Evolutionary conservation across 2,797 vertebrate species (phyloP).

Genomic region (Pangasius krempfi): DNA sequence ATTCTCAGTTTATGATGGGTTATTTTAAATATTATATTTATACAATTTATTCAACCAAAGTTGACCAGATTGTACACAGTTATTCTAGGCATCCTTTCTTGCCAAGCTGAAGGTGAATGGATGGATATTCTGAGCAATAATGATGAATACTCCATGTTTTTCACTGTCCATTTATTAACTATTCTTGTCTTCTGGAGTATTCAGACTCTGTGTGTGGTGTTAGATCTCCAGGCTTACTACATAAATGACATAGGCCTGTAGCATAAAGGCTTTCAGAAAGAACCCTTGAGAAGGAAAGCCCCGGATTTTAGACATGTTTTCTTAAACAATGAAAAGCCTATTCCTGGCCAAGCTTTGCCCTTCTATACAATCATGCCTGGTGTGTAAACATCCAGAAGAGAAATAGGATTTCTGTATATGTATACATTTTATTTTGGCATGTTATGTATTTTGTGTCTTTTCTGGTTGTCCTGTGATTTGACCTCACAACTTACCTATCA

Average conservation of each 20-base stretch:
- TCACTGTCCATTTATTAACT: background rate
- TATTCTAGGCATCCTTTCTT: background rate
- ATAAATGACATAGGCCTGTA: conserved; percentile 63
- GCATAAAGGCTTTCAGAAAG: conserved; percentile 56
- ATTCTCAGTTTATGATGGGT: background rate
- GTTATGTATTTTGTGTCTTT: background rate
- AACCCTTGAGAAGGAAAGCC: conserved; percentile 61
- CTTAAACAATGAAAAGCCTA: conserved; percentile 61
- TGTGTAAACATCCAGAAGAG: conserved; percentile 49
- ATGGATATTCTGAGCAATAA: conserved; percentile 4
- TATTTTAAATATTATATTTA: background rate
- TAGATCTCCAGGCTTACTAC: conserved; percentile 65
- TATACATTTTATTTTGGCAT: background rate
- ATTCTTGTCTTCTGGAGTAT: background rate
- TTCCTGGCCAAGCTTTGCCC: conserved; percentile 59
- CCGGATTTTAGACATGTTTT: conserved; percentile 56
- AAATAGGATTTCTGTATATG: background rate
- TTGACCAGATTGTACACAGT: background rate
- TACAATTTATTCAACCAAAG: background rate
- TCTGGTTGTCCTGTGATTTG: background rate
- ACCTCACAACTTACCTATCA: background rate
- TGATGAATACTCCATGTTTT: conserved; percentile 23
- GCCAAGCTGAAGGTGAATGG: background rate
- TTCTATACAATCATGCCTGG: conserved; percentile 46
- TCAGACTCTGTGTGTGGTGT: background rate